Evolutionary conservation across 2,797 vertebrate species (phyloP), one percentile per base, ranked within the genome.

Genomic region (Australoheros facetus): DNA sequence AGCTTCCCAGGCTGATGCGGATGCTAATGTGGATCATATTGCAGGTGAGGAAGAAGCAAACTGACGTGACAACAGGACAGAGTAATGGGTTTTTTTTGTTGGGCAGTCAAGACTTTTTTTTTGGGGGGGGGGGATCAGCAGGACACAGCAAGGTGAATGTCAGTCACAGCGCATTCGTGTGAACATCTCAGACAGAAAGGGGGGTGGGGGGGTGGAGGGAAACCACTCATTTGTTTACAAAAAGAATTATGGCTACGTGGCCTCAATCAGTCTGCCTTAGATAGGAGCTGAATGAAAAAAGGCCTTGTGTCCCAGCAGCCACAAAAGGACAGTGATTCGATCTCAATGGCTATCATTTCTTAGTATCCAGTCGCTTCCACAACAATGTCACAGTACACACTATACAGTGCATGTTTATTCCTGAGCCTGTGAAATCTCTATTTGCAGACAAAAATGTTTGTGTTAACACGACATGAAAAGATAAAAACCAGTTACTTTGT

Each of bases 1-100:
- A 84, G 81, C 84, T 84, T 76, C 80, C 85, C 73, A 9, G 83
- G 78, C 85, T 75, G 81, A 54, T 85, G 85, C 26, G 78, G 90
- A 91, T 87, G 88, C 88, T 93, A 89, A 92, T 91, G 81, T 80
- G 85, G 89, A 92, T 92, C 87, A 78, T 85, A 91, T 90, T 93
- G 83, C 91, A 89, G 81, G 88, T 89, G 88, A 90, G 78, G 72
- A 83, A 78, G 85, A 78, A 85, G 56, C 4, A 72, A 83, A 71
- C 84, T 59, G 88, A 84, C 79, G 87, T 88, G 85, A 78, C 77
- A 88, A 85, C 82, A 62, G 86, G 77, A 76, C 83, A 34, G 78
- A 88, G 81, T 85, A 87, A 85, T 89, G 77, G 83, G 37, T 60
- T 37, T 37, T 37, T 88, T 81, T 77, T 86, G 72, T 82, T 85